These are phyloP conservation scores for Cirrhinus molitorella DNA, from an alignment of 2,797 vertebrate genomes.

Conservation along the genomic window DNA sequence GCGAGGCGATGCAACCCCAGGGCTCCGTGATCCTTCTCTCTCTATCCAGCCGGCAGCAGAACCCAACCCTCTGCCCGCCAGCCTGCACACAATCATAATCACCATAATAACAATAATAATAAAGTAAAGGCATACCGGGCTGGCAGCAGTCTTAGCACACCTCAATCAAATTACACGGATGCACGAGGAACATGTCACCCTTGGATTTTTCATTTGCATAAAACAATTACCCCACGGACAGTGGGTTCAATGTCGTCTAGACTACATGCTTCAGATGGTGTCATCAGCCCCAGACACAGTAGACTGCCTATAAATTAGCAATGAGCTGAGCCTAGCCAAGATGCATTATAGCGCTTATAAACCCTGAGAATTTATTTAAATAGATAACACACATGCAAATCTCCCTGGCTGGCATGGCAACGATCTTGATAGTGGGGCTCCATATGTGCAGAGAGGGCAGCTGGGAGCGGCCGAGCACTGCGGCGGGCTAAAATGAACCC, in stretches of 20 bases:
- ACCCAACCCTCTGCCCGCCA: constrained; percentile 63
- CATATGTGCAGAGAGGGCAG: constrained; percentile 87
- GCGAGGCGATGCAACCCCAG: constrained; percentile 25
- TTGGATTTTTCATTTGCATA: constrained; percentile 87
- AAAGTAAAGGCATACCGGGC: constrained; percentile 63
- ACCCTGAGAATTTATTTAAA: constrained; percentile 95
- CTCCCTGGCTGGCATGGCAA: constrained; percentile 87
- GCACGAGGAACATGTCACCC: constrained; percentile 80
- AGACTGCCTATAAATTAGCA: constrained; percentile 94
- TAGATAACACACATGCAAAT: constrained; percentile 95
- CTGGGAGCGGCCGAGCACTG: constrained; percentile 77
- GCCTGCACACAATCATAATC: constrained; percentile 65
- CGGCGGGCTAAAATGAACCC: constrained; percentile 82
- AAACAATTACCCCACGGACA: constrained; percentile 89
- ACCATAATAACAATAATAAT: constrained; percentile 65
- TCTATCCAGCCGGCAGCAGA: constrained; percentile 44
- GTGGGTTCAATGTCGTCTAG: constrained; percentile 90
- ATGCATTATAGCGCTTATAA: constrained; percentile 91
- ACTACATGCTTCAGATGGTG: constrained; percentile 90
- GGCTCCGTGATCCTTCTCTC: constrained; percentile 34
- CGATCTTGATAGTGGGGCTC: constrained; percentile 91
- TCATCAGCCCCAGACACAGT: constrained; percentile 87
- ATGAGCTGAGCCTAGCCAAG: constrained; percentile 87
- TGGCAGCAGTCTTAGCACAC: constrained; percentile 66
- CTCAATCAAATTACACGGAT: constrained; percentile 74